Conservation (phyloP, 2,888 invertebrate genomes). For the Diplazon laetatorius region DNA sequence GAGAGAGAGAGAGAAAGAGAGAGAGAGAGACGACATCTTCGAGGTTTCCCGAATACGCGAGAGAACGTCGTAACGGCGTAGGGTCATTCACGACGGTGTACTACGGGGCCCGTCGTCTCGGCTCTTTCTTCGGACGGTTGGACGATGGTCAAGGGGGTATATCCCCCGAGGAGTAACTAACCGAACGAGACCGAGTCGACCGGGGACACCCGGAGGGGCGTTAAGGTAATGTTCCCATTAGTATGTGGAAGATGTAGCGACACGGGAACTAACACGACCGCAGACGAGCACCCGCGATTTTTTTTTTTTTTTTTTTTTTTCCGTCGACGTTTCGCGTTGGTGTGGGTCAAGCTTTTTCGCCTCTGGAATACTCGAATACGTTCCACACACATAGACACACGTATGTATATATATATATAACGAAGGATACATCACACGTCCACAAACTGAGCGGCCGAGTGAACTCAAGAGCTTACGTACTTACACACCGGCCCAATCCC, state of each 20-base stretch:
- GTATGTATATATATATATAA: neutral
- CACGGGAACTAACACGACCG: slow-evolving; percentile 75
- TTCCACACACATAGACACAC: slow-evolving; percentile 6
- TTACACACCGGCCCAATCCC: slow-evolving; percentile 24
- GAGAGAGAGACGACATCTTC: neutral
- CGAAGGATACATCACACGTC: slow-evolving; percentile 31
- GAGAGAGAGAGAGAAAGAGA: slow-evolving; percentile 21
- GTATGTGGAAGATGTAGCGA: slow-evolving; percentile 80
- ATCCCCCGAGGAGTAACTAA: slow-evolving; percentile 81
- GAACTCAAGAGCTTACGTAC: slow-evolving; percentile 26
- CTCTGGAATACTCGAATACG: slow-evolving; percentile 46
- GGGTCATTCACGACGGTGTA: too few species aligned
- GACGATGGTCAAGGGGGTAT: slow-evolving; percentile 14
- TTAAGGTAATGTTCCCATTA: slow-evolving; percentile 82
- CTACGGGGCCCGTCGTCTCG: too few species aligned
- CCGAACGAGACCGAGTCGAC: slow-evolving; percentile 79
- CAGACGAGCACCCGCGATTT: slow-evolving; percentile 69
- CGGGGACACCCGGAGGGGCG: slow-evolving; percentile 76
- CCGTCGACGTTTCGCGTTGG: slow-evolving; percentile 75
- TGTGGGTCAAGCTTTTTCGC: slow-evolving; percentile 57
- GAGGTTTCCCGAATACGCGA: neutral
- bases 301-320: too few species aligned
- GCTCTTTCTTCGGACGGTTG: slow-evolving; percentile 48
- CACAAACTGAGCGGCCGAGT: slow-evolving; percentile 12
- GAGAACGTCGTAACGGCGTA: too few species aligned